These are phyloP conservation scores for Grantiella picta DNA, from an alignment of 2,113 vertebrate genomes.

Conservation along the genomic window DNA sequence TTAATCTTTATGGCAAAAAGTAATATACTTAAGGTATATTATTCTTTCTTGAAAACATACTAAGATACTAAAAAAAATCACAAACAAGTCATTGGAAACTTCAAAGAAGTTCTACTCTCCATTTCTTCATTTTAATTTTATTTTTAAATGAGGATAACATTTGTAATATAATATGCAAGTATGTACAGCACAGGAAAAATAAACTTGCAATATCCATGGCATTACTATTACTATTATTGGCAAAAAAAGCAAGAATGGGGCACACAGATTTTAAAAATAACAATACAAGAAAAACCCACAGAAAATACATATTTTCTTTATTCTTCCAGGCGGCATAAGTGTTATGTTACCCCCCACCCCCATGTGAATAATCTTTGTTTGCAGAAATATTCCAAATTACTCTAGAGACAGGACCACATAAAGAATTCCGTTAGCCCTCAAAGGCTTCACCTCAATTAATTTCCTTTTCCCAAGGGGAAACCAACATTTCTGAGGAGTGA, in stretches of 20 bases:
- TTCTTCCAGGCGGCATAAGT: not conserved
- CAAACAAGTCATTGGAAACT: not conserved
- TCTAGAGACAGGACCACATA: not conserved
- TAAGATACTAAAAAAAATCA: not conserved
- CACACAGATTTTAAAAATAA: not conserved
- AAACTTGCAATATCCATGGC: not conserved
- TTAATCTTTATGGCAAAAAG: conserved; percentile 1
- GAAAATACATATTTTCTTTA: not conserved
- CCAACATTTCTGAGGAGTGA: not conserved
- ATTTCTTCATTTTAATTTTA: not conserved
- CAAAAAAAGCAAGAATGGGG: not conserved
- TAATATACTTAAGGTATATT: not conserved
- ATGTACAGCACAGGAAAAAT: not conserved
- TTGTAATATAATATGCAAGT: not conserved
- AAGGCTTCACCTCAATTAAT: not conserved
- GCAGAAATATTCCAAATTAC: not conserved
- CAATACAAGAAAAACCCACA: not conserved
- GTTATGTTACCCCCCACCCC: not conserved
- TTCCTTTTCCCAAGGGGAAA: not conserved
- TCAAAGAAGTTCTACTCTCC: not conserved
- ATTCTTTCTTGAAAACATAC: not conserved
- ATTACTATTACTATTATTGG: not conserved
- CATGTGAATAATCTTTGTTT: not conserved
- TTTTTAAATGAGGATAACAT: not conserved
- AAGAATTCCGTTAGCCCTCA: rapidly evolving